phyloP scores from a whole-genome alignment of 2,797 vertebrate genomes.

The Urophycis tenuis region DNA sequence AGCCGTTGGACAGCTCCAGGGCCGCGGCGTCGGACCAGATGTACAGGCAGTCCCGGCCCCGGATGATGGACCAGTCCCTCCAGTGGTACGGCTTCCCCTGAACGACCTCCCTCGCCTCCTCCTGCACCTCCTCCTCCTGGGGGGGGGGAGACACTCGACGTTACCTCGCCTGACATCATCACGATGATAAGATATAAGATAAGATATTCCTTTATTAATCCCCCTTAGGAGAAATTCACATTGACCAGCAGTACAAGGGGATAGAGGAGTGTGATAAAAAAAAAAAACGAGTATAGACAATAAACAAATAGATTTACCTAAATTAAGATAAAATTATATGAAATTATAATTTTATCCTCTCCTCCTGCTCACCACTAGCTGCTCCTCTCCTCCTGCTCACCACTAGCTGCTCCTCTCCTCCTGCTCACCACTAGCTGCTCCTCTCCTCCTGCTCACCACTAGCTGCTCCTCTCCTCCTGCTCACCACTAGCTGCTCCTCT shows the following conservation, averaged over 20 bases:
- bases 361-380: no score
- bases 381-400: background rate
- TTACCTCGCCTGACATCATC: background rate
- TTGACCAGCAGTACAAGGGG: no score
- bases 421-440: background rate
- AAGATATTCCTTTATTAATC: no score
- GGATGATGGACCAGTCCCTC: slow-evolving; percentile 98
- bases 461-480: no score
- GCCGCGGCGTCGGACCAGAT: slow-evolving; percentile 99
- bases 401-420: background rate
- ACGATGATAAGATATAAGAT: no score
- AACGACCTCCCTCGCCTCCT: slow-evolving; percentile 94
- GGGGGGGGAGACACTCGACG: slow-evolving; percentile 12
- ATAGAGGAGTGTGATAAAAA: no score
- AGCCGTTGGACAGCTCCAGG: slow-evolving; percentile 94
- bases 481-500: no score
- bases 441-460: background rate
- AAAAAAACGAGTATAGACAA: no score
- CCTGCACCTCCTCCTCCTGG: slow-evolving; percentile 94
- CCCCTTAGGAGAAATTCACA: no score
- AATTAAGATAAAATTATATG: no score
- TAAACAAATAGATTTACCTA: no score
- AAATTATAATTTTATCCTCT: no score
- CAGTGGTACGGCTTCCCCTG: slow-evolving; percentile 98
- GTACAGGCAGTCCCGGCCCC: slow-evolving; percentile 94